A percentile compares a stretch with the other conserved stretches of the same genome.
phyloP scores from a whole-genome alignment of 2,888 invertebrate species.

The Exephanes ischioxanthus region DNA sequence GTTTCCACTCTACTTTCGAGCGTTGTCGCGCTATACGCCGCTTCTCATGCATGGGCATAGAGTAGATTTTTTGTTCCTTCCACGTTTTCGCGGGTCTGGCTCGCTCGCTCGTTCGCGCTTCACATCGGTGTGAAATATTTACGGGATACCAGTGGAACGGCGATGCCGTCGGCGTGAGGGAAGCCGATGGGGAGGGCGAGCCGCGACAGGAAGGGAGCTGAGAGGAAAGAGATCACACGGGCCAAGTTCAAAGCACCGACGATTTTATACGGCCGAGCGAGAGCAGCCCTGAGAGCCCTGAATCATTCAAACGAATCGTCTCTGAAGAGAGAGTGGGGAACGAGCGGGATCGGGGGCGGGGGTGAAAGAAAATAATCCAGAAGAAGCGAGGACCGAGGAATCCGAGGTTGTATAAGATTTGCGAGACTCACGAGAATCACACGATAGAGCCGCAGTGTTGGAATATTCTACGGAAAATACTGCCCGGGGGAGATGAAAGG shows the following conservation, averaged over 20 bases:
- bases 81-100: constrained; percentile 42
- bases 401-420: constrained; percentile 56
- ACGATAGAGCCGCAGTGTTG: constrained; percentile 27
- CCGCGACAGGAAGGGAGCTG: constrained; percentile 20
- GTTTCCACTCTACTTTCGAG: constrained; percentile 15
- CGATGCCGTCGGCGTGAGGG: constrained; percentile 20
- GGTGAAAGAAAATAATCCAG: constrained; percentile 2
- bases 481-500: neutral
- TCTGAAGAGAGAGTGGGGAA: constrained; percentile 35
- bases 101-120: constrained; percentile 36
- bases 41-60: neutral
- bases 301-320: constrained; percentile 67
- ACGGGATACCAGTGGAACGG: constrained; percentile 40
- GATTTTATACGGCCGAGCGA: constrained; percentile 57
- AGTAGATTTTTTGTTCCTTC: constrained; percentile 28
- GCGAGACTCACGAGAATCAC: constrained; percentile 60
- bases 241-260: constrained; percentile 64
- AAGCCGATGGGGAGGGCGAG: constrained; percentile 15
- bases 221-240: constrained; percentile 38
- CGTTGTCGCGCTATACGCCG: neutral
- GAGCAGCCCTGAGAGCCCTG: constrained; percentile 53
- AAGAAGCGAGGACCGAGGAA: constrained; percentile 35
- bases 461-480: constrained; percentile 40
- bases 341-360: constrained; percentile 2
- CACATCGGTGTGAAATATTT: constrained; percentile 61